Base-by-base conservation (phyloP, 30 jellyfish, hydroid and myxozoan species). In the Aurelia aurita complex sp. Pacific region DNA sequence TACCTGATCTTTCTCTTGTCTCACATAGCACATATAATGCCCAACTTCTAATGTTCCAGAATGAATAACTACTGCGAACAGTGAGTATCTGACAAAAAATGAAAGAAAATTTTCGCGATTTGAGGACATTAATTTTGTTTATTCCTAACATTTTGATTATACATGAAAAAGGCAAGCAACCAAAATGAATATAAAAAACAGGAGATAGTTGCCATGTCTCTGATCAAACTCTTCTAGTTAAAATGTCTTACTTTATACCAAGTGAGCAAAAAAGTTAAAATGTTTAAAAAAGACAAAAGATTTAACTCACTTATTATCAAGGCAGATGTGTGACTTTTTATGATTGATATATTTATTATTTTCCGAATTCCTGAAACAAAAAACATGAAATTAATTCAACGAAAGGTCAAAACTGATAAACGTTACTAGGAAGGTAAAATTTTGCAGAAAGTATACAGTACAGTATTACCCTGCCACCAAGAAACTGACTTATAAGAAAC, bases 1-100 rank as follows among this genome's bases (percentile, higher is more conserved):
- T 86, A 94, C 99, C 97, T 94, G 96, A 32, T 89, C 91, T 63
- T 94, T 94, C 54, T 89, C 85, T 57, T 94, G 99, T 67, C 99
- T 75, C 43, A 94, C 82, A 77, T 63, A 94, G 70, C 96, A 88
- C 79, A 97, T 89, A 85, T 94, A 94, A 79, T 94, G 99, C 13
- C 99, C 99, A 62, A 94, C 99, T 82, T 94, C 99, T 42, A 94
- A 77, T 7, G 99, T 89, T 19, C 99, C 99, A 79, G 89, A 84
- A 68, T 94, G 99, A 86, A 90, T 94, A 9, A 94, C 99, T 64
- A 94, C 99, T 17, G 99, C 99, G 76, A 94, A 94, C 42, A 94
- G 64, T 1, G 99, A 94, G 86, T 94, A 94, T 64, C 99, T 94
- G 67, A 43, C 8, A 17, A 54, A 17, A 54, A 40, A 67, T 76